phyloP scores from a whole-genome alignment of 1,140 invertebrate genomes.

The Polypedilum pembai region DNA sequence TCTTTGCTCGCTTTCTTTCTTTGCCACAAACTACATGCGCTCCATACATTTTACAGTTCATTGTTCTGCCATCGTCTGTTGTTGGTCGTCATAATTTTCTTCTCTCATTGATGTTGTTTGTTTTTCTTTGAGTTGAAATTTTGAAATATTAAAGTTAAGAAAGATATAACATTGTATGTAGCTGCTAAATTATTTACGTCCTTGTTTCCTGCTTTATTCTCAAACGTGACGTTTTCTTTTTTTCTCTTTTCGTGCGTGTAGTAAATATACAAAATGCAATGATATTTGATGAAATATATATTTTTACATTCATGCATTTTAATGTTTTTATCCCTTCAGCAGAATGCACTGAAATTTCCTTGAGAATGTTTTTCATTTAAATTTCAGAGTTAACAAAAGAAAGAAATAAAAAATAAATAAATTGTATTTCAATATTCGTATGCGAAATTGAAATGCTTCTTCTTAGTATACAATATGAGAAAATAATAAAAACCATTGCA shows the following conservation, averaged over 20 bases:
- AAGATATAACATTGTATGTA: not conserved
- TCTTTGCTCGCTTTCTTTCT: not conserved
- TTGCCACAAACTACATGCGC: not conserved
- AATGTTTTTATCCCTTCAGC: not conserved
- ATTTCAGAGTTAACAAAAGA: not conserved
- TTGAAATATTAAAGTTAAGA: not conserved
- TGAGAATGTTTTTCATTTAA: not conserved
- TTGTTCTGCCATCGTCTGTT: not conserved
- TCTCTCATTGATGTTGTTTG: not conserved
- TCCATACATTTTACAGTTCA: not conserved
- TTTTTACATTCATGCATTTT: no score
- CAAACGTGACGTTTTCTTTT: not conserved
- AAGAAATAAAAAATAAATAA: not conserved
- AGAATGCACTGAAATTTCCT: not conserved
- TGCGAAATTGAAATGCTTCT: not conserved
- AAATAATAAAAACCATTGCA: not conserved
- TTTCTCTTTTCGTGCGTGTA: not conserved
- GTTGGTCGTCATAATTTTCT: not conserved
- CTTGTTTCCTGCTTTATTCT: not conserved
- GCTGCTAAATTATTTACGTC: slow-evolving; percentile 1
- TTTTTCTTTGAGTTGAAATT: not conserved
- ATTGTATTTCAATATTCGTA: no score
- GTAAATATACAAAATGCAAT: not conserved
- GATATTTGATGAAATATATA: not conserved
- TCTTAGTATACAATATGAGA: not conserved